Evolutionary conservation across 2,797 vertebrate species (phyloP).

Genomic region (Sebastolobus altivelis): DNA sequence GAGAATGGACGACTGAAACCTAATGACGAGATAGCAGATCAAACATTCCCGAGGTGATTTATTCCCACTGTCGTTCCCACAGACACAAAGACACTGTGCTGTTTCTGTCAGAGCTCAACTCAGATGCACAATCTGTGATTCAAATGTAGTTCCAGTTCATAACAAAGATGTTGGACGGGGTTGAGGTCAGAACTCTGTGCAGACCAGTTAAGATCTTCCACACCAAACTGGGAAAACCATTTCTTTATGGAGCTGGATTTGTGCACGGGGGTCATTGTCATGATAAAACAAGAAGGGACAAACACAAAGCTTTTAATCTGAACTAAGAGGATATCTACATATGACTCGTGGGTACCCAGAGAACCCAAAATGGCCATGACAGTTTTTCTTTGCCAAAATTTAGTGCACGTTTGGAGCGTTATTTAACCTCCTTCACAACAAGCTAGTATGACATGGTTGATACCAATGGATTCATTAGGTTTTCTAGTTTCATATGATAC

Average conservation of each 20-base stretch:
- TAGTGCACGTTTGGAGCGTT: rapidly evolving
- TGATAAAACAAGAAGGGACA: background rate
- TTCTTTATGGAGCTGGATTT: background rate
- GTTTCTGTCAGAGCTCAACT: constrained; percentile 1
- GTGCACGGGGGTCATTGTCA: rapidly evolving
- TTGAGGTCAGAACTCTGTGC: no score
- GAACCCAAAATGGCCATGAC: no score
- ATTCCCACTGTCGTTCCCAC: constrained; percentile 23
- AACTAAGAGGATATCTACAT: no score
- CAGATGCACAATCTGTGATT: background rate
- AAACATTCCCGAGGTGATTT: constrained; percentile 6
- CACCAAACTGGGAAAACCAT: background rate
- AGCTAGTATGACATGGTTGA: no score
- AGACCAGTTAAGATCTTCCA: no score
- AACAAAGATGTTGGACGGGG: background rate
- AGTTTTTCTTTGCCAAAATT: rapidly evolving
- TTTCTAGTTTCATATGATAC: no score
- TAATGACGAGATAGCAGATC: constrained; percentile 15
- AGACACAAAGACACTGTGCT: constrained; percentile 15
- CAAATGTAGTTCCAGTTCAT: background rate
- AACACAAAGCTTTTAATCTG: background rate
- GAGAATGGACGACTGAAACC: constrained; percentile 11
- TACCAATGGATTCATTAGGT: no score
- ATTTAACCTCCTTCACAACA: rapidly evolving
- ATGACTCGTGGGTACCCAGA: no score